phyloP scores from a whole-genome alignment of 2,888 invertebrate genomes.

The Eurytoma adleriae region DNA sequence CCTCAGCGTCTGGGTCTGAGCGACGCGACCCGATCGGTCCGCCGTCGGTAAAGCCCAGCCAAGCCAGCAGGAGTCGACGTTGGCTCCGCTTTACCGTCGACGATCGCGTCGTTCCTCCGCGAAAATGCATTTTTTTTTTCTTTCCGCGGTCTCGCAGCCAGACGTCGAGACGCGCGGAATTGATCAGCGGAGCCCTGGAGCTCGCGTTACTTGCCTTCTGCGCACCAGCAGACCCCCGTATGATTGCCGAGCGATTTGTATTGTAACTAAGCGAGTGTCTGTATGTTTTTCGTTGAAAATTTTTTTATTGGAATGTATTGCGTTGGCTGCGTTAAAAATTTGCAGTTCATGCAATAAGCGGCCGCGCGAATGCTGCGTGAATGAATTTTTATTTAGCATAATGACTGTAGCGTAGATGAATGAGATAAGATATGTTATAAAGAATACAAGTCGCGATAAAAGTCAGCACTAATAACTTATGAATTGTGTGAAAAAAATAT shows the following conservation, averaged over 20 bases:
- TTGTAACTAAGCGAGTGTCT: not conserved
- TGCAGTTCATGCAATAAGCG: constrained; percentile 7
- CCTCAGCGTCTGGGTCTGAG: constrained; percentile 73
- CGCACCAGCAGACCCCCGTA: not conserved
- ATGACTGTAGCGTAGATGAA: constrained; percentile 32
- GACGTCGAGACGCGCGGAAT: too few relatives aligned
- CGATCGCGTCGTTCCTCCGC: too few relatives aligned
- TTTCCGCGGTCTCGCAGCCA: too few relatives aligned
- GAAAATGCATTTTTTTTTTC: too few relatives aligned
- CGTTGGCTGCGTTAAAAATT: not conserved
- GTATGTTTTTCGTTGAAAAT: constrained; percentile 6
- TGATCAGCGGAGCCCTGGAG: too few relatives aligned
- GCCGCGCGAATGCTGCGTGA: not conserved
- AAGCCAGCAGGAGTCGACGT: not conserved
- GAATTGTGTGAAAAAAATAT: constrained; percentile 4
- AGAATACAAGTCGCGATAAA: not conserved
- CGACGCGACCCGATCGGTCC: not conserved
- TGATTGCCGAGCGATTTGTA: not conserved
- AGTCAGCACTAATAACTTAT: not conserved
- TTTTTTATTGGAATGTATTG: not conserved
- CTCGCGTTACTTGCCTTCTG: constrained; percentile 23
- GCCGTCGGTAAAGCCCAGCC: too few relatives aligned
- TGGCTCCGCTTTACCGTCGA: not conserved
- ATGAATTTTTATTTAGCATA: constrained; percentile 26
- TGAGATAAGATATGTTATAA: not conserved